A percentile compares a stretch with the other conserved stretches of the same genome.
Evolutionary conservation across 2,113 vertebrate genomes (phyloP).

Genomic region (Sander lucioperca): DNA sequence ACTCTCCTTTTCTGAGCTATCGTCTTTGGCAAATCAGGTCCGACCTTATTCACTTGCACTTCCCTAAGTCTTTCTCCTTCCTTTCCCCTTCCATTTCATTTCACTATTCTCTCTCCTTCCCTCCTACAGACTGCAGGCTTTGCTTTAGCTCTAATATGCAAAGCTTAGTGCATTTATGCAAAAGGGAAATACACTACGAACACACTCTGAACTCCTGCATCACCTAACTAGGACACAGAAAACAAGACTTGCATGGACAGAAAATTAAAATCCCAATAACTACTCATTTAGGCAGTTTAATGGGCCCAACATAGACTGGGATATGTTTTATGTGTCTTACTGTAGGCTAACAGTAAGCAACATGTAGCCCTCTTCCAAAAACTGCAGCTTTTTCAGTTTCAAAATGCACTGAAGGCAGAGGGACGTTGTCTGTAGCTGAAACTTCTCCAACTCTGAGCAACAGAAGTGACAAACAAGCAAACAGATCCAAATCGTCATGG

Average conservation of each 20-base stretch:
- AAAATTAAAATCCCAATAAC: not conserved
- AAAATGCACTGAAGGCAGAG: not conserved
- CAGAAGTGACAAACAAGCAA: not conserved
- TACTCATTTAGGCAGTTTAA: not conserved
- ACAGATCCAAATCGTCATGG: slow-evolving; percentile 42
- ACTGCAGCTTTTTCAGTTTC: not conserved
- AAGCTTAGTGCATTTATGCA: slow-evolving; percentile 54
- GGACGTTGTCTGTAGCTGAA: not conserved
- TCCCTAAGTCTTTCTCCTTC: slow-evolving; percentile 10
- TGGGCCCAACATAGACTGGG: not conserved
- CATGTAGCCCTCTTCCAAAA: not conserved
- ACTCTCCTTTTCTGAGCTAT: slow-evolving; percentile 2
- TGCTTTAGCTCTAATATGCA: slow-evolving; percentile 49
- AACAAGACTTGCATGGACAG: not conserved
- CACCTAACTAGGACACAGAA: not conserved
- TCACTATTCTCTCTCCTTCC: not conserved
- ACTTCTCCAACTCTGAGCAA: not conserved
- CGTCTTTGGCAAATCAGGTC: slow-evolving; percentile 18
- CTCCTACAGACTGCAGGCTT: slow-evolving; percentile 15
- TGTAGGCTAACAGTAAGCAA: not conserved
- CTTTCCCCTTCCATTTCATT: slow-evolving; percentile 6
- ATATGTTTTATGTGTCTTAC: not conserved
- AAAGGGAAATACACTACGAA: slow-evolving; percentile 31
- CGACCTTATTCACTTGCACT: slow-evolving; percentile 6
- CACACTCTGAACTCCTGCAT: not conserved